phyloP scores from a whole-genome alignment of 1,140 invertebrate genomes.

The Gryon sp. region DNA sequence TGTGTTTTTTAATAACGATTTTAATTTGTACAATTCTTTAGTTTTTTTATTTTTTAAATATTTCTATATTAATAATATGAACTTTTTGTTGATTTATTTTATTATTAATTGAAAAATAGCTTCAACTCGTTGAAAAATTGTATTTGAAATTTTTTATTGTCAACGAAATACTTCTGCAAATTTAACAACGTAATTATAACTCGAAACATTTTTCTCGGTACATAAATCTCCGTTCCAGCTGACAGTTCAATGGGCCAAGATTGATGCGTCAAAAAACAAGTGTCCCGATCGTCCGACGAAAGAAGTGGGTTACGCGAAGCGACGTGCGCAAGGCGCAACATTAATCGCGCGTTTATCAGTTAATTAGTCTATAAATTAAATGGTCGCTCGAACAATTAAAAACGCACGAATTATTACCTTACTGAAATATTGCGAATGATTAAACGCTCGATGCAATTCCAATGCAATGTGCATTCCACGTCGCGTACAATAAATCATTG shows the following conservation, averaged over 20 bases:
- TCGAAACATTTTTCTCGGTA: not conserved
- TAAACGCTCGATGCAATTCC: constrained; percentile 45
- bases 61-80: no score
- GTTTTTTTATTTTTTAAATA: no score
- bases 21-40: no score
- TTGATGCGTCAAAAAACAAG: constrained; percentile 41
- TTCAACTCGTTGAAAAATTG: no score
- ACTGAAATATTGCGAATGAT: constrained; percentile 52
- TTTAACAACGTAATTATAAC: no score
- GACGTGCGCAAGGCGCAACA: constrained; percentile 7
- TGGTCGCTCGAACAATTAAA: constrained; percentile 37
- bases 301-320: constrained; percentile 29
- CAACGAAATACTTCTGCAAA: no score
- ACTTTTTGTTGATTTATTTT: no score
- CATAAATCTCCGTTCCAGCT: constrained; percentile 45
- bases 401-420: constrained; percentile 45
- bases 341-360: constrained; percentile 49
- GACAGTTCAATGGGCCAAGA: constrained; percentile 45
- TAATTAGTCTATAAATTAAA: constrained; percentile 57
- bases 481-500: constrained; percentile 40
- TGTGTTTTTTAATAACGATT: no score
- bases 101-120: no score
- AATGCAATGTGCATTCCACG: constrained; percentile 45
- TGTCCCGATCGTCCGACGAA: constrained; percentile 21
- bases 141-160: no score